Conservation (phyloP, 2,113 vertebrate species). For the Nestor notabilis region DNA sequence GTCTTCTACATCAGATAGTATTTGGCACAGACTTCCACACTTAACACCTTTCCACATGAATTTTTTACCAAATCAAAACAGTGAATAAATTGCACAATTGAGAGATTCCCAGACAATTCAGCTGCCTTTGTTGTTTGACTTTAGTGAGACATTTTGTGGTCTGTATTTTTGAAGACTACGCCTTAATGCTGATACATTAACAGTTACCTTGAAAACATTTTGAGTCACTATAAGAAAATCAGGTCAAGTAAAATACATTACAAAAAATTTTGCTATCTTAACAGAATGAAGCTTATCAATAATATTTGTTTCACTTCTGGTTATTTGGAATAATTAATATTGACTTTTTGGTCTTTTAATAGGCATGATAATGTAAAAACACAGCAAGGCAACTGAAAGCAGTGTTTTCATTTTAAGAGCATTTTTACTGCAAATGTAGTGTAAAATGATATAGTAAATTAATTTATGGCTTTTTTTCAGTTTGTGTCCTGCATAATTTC, state of each 20-base stretch:
- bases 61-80: not conserved
- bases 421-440: not conserved
- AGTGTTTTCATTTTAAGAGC: not conserved
- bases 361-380: not conserved
- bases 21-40: not conserved
- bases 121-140: not conserved
- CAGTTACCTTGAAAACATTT: not conserved
- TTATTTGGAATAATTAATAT: not conserved
- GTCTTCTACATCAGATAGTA: not conserved
- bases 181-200: not conserved
- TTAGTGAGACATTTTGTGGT: not conserved
- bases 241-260: not conserved
- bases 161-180: not conserved
- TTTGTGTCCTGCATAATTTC: not conserved
- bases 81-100: accelerated
- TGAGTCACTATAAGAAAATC: not conserved
- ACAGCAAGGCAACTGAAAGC: not conserved
- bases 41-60: not conserved
- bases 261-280: not conserved
- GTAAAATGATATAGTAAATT: not conserved
- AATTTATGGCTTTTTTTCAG: not conserved
- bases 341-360: not conserved
- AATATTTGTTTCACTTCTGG: not conserved
- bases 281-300: not conserved
- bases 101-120: not conserved